Base-by-base conservation (phyloP, 2,888 invertebrate species). In the Imbricaverruca yamaguchii region DNA sequence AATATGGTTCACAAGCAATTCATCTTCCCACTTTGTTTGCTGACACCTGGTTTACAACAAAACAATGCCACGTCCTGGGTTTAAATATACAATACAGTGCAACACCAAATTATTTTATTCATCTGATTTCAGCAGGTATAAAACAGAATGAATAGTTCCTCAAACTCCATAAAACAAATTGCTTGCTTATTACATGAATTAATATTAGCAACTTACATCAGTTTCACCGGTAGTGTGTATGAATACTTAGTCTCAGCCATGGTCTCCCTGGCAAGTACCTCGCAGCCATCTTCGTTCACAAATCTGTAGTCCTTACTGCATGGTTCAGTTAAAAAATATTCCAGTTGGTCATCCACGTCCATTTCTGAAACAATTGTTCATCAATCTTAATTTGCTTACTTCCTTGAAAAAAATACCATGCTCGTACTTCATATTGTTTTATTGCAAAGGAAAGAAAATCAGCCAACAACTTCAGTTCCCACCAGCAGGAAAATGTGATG, bases 171-270 rank as follows among this genome's bases (percentile, higher is more conserved):
- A 18, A 13, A 18, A 63, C 18, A 1, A 8, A 63, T 13, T 25
- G 8, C 25, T n/a, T 18, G 8, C 11, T n/a, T n/a, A 56, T 25
- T 12, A 25, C 77, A n/a, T 15, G 4, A 13, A 23, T 39, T 18
- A 12, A 69, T 53, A 61, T 65, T 56, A 23, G 65, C 80, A 53
- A 91, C 93, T 92, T 89, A 96, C 94, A 97, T 88, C 83, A 97
- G 88, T 87, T 96, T 94, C 85, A 94, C 92, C 0, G 97, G 97
- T 87, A 97, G 91, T 80, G 91, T 90, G 86, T 93, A 96, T 85
- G 94, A 94, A 15, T 95, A 88, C 85, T 92, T 93, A 84, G 95
- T 93, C 87, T 97, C 97, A 0, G 94, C 93, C 93, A 97, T 94
- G 80, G 94, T 92, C 88, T 97, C 97, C 86, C 13, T 67, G 23